A percentile compares a stretch with the other conserved stretches of the same genome.
Conservation (phyloP, 2,888 invertebrate genomes). For the Cephus pulcher region DNA sequence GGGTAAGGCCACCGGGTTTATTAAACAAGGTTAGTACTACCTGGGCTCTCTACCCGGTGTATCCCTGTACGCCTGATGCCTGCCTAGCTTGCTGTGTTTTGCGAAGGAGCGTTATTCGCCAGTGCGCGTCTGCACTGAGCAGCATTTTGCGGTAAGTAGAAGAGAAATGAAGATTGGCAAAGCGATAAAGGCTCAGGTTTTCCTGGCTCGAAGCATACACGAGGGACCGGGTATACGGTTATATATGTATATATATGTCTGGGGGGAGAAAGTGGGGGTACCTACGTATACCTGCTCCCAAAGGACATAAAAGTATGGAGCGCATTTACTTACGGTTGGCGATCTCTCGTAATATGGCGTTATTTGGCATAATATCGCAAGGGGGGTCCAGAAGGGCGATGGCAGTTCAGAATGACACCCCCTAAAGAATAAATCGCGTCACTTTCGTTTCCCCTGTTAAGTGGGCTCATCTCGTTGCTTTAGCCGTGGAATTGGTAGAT, state of each 20-base stretch:
- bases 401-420: constrained; percentile 22
- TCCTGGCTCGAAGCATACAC: constrained; percentile 2
- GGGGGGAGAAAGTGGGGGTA: no score
- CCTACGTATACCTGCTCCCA: background rate
- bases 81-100: background rate
- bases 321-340: constrained; percentile 25
- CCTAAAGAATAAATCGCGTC: constrained; percentile 36
- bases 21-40: background rate
- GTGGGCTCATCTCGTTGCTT: constrained; percentile 28
- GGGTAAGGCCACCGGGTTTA: background rate
- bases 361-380: constrained; percentile 35
- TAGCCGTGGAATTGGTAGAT: constrained; percentile 26
- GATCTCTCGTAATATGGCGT: constrained; percentile 28
- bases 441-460: constrained; percentile 14
- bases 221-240: background rate
- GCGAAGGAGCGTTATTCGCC: background rate
- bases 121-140: background rate
- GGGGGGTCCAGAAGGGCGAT: constrained; percentile 18
- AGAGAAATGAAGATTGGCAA: background rate
- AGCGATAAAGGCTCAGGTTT: background rate
- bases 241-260: no score
- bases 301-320: constrained; percentile 16
- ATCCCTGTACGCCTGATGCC: background rate
- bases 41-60: background rate
- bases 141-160: background rate